phyloP scores from a whole-genome alignment of 1,140 invertebrate species.

The Penaeus indicus region DNA sequence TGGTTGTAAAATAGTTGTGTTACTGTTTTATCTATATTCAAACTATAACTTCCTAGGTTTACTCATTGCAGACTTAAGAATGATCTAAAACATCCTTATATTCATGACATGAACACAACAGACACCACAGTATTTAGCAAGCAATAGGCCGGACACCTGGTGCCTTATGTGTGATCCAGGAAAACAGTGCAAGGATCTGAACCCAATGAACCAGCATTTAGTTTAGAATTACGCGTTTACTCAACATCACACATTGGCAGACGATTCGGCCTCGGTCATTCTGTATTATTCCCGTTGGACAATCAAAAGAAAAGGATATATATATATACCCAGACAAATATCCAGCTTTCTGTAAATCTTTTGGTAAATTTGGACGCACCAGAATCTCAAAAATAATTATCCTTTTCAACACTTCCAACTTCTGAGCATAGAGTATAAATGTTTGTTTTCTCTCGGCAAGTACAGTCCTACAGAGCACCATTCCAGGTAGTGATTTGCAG shows the following conservation, averaged over 20 bases:
- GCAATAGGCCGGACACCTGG: no score
- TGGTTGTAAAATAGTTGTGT: constrained; percentile 54
- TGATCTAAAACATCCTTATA: no score
- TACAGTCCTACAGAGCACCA: no score
- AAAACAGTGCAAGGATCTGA: no score
- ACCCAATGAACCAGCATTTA: background rate
- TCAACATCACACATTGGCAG: background rate
- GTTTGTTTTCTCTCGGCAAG: no score
- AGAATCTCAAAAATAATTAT: background rate
- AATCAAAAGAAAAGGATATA: constrained; percentile 44
- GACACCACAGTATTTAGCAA: no score
- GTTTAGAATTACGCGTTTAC: background rate
- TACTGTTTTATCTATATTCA: constrained; percentile 56
- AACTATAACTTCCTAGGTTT: constrained; percentile 43
- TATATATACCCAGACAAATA: constrained; percentile 28
- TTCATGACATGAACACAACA: no score
- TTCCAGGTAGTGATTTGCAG: no score
- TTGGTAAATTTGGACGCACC: constrained; percentile 16
- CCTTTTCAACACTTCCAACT: no score
- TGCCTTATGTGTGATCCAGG: no score
- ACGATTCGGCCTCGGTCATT: constrained; percentile 28
- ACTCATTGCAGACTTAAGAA: background rate
- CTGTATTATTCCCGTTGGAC: constrained; percentile 43
- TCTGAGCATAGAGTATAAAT: no score
- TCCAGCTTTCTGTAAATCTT: constrained; percentile 40